phyloP scores from a whole-genome alignment of 2,113 vertebrate genomes.

The Anser cygnoides region DNA sequence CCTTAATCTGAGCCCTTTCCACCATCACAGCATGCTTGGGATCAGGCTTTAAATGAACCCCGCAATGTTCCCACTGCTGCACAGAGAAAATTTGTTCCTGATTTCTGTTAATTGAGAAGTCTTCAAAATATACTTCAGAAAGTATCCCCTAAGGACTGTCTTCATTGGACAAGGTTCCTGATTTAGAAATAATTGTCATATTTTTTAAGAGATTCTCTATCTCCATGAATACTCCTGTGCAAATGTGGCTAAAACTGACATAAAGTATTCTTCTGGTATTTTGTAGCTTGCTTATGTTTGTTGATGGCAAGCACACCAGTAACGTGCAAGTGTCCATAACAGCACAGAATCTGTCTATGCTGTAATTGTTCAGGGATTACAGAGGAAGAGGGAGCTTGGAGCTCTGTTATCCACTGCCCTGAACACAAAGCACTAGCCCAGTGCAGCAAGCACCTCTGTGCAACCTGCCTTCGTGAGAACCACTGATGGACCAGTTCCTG shows the following conservation, averaged over 20 bases:
- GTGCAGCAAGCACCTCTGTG: background rate
- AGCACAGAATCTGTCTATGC: background rate
- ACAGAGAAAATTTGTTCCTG: background rate
- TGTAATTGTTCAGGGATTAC: background rate
- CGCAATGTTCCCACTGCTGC: background rate
- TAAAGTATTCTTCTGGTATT: background rate
- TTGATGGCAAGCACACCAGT: background rate
- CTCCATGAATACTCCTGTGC: background rate
- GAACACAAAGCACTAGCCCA: background rate
- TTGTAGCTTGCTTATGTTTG: background rate
- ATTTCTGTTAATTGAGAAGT: background rate
- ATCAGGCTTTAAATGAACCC: background rate
- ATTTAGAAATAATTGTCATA: background rate
- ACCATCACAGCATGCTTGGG: fast-evolving
- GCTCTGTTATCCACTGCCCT: background rate
- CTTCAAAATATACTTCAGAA: background rate
- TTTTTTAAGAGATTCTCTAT: background rate
- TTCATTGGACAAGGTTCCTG: background rate
- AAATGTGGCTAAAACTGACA: background rate
- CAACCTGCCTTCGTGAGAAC: background rate
- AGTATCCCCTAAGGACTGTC: background rate
- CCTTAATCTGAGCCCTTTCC: fast-evolving
- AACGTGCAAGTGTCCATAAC: fast-evolving
- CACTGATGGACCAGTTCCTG: background rate
- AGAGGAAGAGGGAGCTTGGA: background rate